These are phyloP conservation scores for Bellardia pandia DNA, from an alignment of 2,888 invertebrate genomes.

Conservation along the genomic window DNA sequence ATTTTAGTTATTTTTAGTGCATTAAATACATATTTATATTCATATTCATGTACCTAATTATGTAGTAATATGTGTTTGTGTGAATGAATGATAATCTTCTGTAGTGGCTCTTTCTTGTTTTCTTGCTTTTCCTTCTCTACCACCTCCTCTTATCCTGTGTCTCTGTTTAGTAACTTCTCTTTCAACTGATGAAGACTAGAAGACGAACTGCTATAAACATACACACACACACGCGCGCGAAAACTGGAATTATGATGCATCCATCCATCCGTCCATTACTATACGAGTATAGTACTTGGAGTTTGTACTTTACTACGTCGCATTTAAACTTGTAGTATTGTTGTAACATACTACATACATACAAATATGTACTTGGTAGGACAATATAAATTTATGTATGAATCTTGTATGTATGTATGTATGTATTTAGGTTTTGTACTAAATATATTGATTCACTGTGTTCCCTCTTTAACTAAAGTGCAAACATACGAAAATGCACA, in stretches of 20 bases:
- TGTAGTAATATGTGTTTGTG: neutral
- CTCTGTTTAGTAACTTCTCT: conserved; percentile 35
- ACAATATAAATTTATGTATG: conserved; percentile 42
- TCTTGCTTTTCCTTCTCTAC: conserved; percentile 47
- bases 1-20: conserved; percentile 34
- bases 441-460: conserved; percentile 14
- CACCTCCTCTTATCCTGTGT: conserved; percentile 43
- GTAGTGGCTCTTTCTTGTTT: conserved; percentile 8
- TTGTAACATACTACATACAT: neutral
- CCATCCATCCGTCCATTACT: conserved; percentile 20
- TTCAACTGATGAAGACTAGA: conserved; percentile 47
- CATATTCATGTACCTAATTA: conserved; percentile 2
- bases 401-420: conserved; percentile 21
- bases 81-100: conserved; percentile 57
- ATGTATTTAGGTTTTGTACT: neutral
- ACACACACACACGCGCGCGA: conserved; percentile 43
- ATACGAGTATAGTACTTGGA: conserved; percentile 40
- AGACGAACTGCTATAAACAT: conserved; percentile 51
- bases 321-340: conserved; percentile 21
- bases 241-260: conserved; percentile 71
- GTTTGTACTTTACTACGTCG: conserved; percentile 54
- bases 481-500: conserved; percentile 6
- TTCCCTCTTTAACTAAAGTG: conserved; percentile 17
- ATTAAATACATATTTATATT: conserved; percentile 17
- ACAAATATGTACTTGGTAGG: neutral